These are phyloP conservation scores for Agrilus biguttatus DNA, from an alignment of 2,888 invertebrate genomes.

Conservation along the genomic window DNA sequence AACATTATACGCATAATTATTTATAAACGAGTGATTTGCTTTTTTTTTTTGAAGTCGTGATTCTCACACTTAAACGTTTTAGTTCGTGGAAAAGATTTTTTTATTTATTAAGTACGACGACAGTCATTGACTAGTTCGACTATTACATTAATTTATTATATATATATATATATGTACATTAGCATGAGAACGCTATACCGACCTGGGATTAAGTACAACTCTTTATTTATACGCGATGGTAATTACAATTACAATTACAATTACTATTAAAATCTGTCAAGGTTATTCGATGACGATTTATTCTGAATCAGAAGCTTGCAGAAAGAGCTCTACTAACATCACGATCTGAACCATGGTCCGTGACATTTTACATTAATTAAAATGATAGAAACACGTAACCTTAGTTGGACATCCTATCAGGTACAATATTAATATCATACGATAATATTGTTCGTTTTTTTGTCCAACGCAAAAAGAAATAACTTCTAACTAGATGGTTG, in stretches of 20 bases:
- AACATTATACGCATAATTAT: too few relatives aligned
- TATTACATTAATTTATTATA: too few relatives aligned
- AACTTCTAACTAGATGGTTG: too few relatives aligned
- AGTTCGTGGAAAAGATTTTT: too few relatives aligned
- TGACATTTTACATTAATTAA: conserved; percentile 25
- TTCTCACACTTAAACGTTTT: too few relatives aligned
- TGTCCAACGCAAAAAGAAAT: background rate
- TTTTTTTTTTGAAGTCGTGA: too few relatives aligned
- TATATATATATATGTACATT: too few relatives aligned
- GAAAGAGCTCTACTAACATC: conserved; percentile 6
- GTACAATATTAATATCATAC: conserved; percentile 4
- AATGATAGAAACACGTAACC: conserved; percentile 20
- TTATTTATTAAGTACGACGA: too few relatives aligned
- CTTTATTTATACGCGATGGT: conserved; percentile 2
- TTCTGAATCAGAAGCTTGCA: conserved; percentile 16
- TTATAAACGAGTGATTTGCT: too few relatives aligned
- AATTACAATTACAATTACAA: conserved; percentile 22
- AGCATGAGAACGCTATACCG: too few relatives aligned
- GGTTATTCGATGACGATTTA: conserved; percentile 19
- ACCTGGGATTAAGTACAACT: too few relatives aligned
- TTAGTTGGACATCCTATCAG: conserved; percentile 5
- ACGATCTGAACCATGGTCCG: conserved; percentile 21
- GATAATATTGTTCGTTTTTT: conserved; percentile 4
- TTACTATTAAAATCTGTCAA: conserved; percentile 21
- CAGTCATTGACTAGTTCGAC: too few relatives aligned